phyloP scores from a whole-genome alignment of 2,888 invertebrate species.

The Odontocerum albicorne region DNA sequence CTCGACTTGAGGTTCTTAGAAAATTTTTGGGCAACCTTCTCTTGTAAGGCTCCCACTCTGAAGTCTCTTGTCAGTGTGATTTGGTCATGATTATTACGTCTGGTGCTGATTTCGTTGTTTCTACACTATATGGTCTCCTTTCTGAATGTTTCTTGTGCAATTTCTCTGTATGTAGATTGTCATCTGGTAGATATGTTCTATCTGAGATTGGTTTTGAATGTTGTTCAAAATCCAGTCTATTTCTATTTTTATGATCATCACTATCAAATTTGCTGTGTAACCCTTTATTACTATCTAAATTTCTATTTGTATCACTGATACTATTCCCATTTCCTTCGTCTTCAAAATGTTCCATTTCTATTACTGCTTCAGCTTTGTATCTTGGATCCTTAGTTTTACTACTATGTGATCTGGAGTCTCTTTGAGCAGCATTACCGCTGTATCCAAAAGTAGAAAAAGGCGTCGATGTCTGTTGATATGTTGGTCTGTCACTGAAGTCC shows the following conservation, averaged over 20 bases:
- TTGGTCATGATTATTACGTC: conserved; percentile 78
- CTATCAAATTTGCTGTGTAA: conserved; percentile 26
- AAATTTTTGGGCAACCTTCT: conserved; percentile 56
- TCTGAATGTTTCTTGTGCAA: conserved; percentile 43
- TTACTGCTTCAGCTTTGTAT: conserved; percentile 63
- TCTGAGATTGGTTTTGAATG: conserved; percentile 11
- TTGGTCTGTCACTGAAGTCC: conserved; percentile 41
- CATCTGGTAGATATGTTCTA: conserved; percentile 20
- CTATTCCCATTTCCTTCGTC: conserved; percentile 33
- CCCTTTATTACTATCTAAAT: conserved; percentile 15
- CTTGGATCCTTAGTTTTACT: conserved; percentile 38
- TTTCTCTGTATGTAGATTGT: conserved; percentile 33
- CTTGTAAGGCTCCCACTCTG: conserved; percentile 61
- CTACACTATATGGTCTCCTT: conserved; percentile 73
- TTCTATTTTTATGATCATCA: conserved; percentile 33
- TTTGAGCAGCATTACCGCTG: conserved; percentile 45
- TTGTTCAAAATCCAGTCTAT: conserved; percentile 20
- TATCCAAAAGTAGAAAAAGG: conserved; percentile 62
- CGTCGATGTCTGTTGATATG: conserved; percentile 40
- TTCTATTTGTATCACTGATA: conserved; percentile 21
- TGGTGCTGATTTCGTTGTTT: conserved; percentile 86
- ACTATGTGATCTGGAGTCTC: conserved; percentile 26
- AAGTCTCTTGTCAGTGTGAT: conserved; percentile 64
- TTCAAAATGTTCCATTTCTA: conserved; percentile 54
- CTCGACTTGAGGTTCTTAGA: conserved; percentile 35